Conservation (phyloP, 2,113 vertebrate genomes). For the Zosterops pallidus region DNA sequence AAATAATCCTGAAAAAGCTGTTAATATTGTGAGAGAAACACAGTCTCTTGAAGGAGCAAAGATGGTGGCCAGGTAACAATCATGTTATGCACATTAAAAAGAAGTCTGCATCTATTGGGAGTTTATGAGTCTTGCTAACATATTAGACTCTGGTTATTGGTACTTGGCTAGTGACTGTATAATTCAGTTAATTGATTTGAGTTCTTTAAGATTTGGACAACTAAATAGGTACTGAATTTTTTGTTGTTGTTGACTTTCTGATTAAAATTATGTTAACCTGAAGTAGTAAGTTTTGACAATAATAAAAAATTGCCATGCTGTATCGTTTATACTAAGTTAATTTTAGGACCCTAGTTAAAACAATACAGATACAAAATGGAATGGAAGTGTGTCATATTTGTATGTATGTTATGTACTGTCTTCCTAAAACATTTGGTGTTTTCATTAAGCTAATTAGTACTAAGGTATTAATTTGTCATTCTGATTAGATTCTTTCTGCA, state of each 20-base stretch:
- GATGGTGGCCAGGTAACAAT: constrained; percentile 92
- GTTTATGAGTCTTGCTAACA: neutral
- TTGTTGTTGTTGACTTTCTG: neutral
- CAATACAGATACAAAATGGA: neutral
- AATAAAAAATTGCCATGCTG: neutral
- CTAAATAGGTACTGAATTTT: neutral
- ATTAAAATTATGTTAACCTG: neutral
- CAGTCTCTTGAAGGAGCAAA: constrained; percentile 96
- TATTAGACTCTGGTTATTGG: neutral
- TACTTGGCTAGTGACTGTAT: neutral
- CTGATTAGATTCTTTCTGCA: constrained; percentile 88
- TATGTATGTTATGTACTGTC: neutral
- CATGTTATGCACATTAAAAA: neutral
- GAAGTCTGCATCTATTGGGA: neutral
- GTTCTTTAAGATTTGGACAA: neutral
- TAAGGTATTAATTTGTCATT: neutral
- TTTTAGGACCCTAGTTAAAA: neutral
- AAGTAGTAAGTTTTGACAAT: neutral
- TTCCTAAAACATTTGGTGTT: neutral
- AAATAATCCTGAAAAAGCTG: constrained; percentile 92
- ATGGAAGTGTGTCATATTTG: neutral
- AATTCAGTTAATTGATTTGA: neutral
- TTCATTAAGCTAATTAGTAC: neutral
- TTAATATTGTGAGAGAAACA: constrained; percentile 88
- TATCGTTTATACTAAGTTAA: neutral